These are phyloP conservation scores for Drosophila pruinosa DNA, from an alignment of 1,140 invertebrate genomes.

Conservation along the genomic window DNA sequence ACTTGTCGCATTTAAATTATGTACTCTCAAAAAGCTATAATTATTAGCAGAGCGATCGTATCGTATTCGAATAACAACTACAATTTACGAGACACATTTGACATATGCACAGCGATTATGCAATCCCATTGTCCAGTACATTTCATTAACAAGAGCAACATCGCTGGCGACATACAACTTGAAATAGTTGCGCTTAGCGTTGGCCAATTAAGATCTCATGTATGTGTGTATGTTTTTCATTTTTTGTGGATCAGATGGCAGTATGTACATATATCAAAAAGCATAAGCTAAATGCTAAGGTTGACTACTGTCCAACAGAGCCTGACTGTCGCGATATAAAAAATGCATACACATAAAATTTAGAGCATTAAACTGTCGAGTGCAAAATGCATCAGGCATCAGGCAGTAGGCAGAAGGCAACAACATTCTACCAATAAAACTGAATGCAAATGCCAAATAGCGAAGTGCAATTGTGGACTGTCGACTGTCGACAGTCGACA, in stretches of 20 bases:
- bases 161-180: constrained; percentile 19
- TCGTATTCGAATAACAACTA: constrained; percentile 14
- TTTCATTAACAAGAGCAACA: constrained; percentile 69
- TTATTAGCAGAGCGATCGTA: constrained; percentile 43
- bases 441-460: constrained; percentile 78
- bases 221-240: constrained; percentile 32
- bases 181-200: constrained; percentile 54
- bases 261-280: constrained; percentile 58
- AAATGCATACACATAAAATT: constrained; percentile 79
- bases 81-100: constrained; percentile 32
- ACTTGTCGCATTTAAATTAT: constrained; percentile 57
- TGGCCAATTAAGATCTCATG: constrained; percentile 71
- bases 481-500: background rate
- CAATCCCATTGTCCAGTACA: constrained; percentile 68
- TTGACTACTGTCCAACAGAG: constrained; percentile 52
- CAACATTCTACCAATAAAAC: constrained; percentile 47
- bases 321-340: constrained; percentile 45
- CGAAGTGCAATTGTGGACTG: constrained; percentile 52
- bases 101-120: constrained; percentile 58
- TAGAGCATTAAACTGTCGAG: constrained; percentile 76
- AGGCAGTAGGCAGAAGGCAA: background rate
- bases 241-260: constrained; percentile 20
- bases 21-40: constrained; percentile 56
- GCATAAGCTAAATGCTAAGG: constrained; percentile 73
- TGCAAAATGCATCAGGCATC: constrained; percentile 22